Evolutionary conservation across 2,113 vertebrate species (phyloP).

Genomic region (Limnothrissa miodon): DNA sequence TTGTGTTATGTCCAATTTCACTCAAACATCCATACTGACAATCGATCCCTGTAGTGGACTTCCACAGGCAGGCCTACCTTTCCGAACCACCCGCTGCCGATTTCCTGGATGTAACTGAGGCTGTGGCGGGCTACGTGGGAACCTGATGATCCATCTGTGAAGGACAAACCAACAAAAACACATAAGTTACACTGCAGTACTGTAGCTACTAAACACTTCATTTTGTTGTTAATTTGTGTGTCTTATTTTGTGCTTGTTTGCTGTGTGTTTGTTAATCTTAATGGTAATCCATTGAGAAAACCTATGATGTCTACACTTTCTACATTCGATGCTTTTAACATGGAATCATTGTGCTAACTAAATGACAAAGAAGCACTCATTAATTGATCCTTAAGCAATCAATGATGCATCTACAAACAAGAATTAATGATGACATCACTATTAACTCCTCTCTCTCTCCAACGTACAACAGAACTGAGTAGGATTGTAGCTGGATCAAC

Average conservation of each 20-base stretch:
- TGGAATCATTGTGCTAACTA: no score
- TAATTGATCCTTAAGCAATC: no score
- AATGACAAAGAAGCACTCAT: no score
- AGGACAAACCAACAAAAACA: constrained; percentile 43
- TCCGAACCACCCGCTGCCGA: constrained; percentile 95
- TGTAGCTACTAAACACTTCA: not conserved
- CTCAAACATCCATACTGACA: not conserved
- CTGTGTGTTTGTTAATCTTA: no score
- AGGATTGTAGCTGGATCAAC: not conserved
- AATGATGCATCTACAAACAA: no score
- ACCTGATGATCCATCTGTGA: constrained; percentile 79
- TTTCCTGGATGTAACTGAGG: constrained; percentile 97
- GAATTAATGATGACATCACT: no score
- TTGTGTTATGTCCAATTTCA: not conserved
- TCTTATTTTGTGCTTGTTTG: not conserved
- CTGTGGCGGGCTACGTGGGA: constrained; percentile 86
- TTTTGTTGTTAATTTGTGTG: not conserved
- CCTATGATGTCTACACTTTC: no score
- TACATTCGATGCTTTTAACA: no score
- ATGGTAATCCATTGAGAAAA: no score
- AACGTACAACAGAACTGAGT: no score
- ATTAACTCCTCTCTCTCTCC: no score
- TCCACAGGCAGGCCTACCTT: constrained; percentile 73
- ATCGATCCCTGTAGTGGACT: not conserved
- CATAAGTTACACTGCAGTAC: not conserved